Percentiles rank a stretch among this genome's conserved stretches.
Conservation (phyloP, 2,113 vertebrate species). For the Lampris incognitus region DNA sequence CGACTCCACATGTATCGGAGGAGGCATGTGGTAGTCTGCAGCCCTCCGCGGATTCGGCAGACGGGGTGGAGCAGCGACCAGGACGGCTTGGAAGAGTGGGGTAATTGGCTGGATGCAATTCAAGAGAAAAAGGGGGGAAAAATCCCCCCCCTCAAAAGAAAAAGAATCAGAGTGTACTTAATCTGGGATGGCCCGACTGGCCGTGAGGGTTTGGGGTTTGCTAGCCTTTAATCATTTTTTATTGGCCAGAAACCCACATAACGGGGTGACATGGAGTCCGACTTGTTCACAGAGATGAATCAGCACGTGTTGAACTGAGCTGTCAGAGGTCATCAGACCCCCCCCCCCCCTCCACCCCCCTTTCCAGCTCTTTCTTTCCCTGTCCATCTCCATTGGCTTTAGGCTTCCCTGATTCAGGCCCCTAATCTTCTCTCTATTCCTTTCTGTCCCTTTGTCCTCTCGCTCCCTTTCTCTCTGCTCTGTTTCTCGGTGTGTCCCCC, state of each 20-base stretch:
- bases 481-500: conserved; percentile 19
- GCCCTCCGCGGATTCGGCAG: too few relatives aligned
- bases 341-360: not conserved
- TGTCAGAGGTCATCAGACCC: conserved; percentile 17
- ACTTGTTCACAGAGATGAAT: not conserved
- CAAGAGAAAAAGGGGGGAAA: too few relatives aligned
- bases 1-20: too few relatives aligned
- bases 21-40: too few relatives aligned
- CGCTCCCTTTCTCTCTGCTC: conserved; percentile 24
- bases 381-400: conserved; percentile 36
- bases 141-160: too few relatives aligned
- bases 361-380: not conserved
- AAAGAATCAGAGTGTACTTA: too few relatives aligned
- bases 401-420: conserved; percentile 23
- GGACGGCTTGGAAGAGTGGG: too few relatives aligned
- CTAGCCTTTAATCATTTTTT: too few relatives aligned
- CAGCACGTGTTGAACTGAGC: not conserved
- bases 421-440: conserved; percentile 17
- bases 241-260: not conserved
- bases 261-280: not conserved
- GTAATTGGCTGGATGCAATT: too few relatives aligned
- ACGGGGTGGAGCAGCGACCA: too few relatives aligned
- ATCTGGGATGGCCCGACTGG: not conserved
- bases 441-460: not conserved
- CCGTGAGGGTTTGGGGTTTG: conserved; percentile 14